Evolutionary conservation across 2,888 invertebrate genomes (phyloP).

Genomic region (Hedychridium roseum): DNA sequence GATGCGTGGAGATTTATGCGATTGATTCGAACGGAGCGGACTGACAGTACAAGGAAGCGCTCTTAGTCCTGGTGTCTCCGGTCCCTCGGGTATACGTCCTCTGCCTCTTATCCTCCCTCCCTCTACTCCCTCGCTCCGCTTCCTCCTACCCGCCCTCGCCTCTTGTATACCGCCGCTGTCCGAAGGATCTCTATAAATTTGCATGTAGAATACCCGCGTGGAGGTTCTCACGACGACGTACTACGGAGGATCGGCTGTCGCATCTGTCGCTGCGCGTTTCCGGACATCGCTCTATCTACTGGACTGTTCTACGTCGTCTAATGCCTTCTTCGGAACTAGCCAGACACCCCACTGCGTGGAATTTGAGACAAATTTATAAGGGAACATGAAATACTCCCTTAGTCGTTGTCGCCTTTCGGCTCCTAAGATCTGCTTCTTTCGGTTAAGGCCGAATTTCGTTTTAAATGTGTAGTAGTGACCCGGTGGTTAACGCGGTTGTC

Average conservation of each 20-base stretch:
- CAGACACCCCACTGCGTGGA: conserved; percentile 30
- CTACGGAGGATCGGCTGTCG: conserved; percentile 29
- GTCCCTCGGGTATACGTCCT: conserved; percentile 56
- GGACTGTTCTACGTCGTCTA: conserved; percentile 29
- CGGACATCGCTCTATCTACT: conserved; percentile 6
- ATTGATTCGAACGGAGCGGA: conserved; percentile 62
- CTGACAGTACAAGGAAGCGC: conserved; percentile 65
- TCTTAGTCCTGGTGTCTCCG: conserved; percentile 61
- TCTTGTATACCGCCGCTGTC: conserved; percentile 54
- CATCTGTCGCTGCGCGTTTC: conserved; percentile 37
- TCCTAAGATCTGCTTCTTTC: no score
- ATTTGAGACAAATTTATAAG: conserved; percentile 27
- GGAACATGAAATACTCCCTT: no score
- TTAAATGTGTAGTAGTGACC: no score
- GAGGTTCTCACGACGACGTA: conserved; percentile 47
- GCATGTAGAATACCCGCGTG: conserved; percentile 62
- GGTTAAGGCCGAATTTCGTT: no score
- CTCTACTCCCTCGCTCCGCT: conserved; percentile 13
- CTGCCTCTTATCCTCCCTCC: conserved; percentile 36
- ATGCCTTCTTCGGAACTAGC: conserved; percentile 36
- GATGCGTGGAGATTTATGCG: conserved; percentile 61
- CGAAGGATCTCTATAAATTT: conserved; percentile 64
- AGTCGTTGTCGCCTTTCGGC: no score
- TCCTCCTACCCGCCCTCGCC: conserved; percentile 8
- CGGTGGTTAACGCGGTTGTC: no score